These are phyloP conservation scores for Yponomeuta malinellus DNA, from an alignment of 2,888 invertebrate genomes.

Conservation along the genomic window DNA sequence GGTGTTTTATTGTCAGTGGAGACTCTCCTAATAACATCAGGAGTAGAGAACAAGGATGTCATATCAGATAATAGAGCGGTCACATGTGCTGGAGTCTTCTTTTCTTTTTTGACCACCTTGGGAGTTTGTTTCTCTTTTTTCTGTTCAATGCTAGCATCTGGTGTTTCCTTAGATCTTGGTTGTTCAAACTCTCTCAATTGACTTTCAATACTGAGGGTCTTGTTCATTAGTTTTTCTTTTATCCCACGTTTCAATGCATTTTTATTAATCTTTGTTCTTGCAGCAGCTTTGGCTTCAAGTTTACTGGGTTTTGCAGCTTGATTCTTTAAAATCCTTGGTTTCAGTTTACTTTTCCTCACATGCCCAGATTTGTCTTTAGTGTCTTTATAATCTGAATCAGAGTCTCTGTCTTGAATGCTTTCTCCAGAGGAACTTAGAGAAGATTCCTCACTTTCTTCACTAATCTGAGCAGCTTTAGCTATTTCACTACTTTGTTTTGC, in stretches of 20 bases:
- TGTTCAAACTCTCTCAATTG: constrained; percentile 33
- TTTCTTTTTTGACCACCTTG: constrained; percentile 62
- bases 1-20: constrained; percentile 67
- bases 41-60: constrained; percentile 85
- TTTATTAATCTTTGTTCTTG: constrained; percentile 47
- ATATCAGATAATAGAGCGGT: constrained; percentile 74
- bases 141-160: constrained; percentile 46
- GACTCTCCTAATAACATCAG: constrained; percentile 85
- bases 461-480: constrained; percentile 42
- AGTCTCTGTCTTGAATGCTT: constrained; percentile 76
- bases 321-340: constrained; percentile 59
- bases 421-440: constrained; percentile 69
- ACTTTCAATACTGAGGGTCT: constrained; percentile 29
- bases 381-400: constrained; percentile 78
- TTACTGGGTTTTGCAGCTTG: constrained; percentile 40
- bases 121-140: constrained; percentile 58
- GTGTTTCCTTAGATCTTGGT: constrained; percentile 25
- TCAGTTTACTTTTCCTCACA: constrained; percentile 48
- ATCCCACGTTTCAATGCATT: constrained; percentile 47
- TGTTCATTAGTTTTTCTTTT: constrained; percentile 54
- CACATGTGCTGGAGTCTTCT: constrained; percentile 78
- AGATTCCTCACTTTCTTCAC: constrained; percentile 69
- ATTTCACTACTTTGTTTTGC: constrained; percentile 42
- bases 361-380: constrained; percentile 49
- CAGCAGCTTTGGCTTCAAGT: constrained; percentile 45